Evolutionary conservation across 1,140 invertebrate species (phyloP), one percentile per base, ranked within the genome.

Genomic region (Pentalonia nigronervosa): DNA sequence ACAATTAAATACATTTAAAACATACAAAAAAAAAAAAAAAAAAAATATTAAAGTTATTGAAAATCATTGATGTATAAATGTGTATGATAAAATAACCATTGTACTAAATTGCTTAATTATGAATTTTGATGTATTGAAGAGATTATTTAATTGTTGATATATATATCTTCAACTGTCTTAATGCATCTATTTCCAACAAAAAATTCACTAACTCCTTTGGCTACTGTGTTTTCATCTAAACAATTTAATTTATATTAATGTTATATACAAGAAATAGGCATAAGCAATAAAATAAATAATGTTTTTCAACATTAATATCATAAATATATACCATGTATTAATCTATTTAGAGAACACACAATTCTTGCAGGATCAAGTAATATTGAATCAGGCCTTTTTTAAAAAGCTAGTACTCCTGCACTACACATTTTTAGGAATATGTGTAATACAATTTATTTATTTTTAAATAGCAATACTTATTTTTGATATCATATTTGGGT

Each of bases 141-240:
- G 1, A 84, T 41, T 41, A 86, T 34, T 25, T 36, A n/a, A 90
- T 67, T 47, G n/a, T 90, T n/a, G 48, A 93, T 93, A 53, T 45
- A 76, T 14, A 93, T 86, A 81, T 93, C 87, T 93, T 93, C 48
- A 17, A 45, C 9, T 50, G 87, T 50, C 53, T 93, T 90, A 48
- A 93, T 93, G 41, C 88, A 81, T 90, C 84, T 90, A 90, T 90
- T 67, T 67, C 76, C 48, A 45, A n/a, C 11, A 84, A 93, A 93
- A 90, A 88, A 91, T 91, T 91, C 83, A 53, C 14, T 45, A 67
- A 94, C 90, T 91, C 34, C 83, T 92, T 91, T 76, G 14, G 60
- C 90, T n/a, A 86, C 83, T 7, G 84, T 67, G 23, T 45, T 36
- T 86, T 86, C 89, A 86, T 94, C 93, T 91, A 67, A 17, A 87